Base-by-base conservation (phyloP, 2,113 vertebrate species). In the Psittacus erithacus region DNA sequence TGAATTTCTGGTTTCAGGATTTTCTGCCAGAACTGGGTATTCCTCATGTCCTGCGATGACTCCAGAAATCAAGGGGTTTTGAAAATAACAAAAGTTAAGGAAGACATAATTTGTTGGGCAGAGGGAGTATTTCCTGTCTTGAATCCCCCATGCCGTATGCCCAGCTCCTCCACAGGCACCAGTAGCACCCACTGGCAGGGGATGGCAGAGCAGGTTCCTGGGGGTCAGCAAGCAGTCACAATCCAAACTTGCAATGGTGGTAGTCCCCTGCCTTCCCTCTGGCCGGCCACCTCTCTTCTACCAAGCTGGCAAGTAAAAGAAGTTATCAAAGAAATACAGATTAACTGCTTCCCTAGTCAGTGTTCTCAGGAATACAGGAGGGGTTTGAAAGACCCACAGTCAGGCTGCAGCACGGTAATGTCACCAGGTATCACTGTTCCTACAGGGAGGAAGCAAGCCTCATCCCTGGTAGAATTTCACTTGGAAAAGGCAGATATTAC, bases 131-230 rank as follows among this genome's bases (percentile, higher is more conserved):
- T 81, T 84, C 29, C 55, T 67, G 29, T 9, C 35, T 91, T 3
- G 0, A 17, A 29, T 62, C 7, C 24, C 22, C 39, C 0, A 0
- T 62, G 19, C 33, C 9, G 0, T 52, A 38, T n/a, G 13, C 10
- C 9, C 55, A 55, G 44, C 19, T 71, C 47, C 6, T 74, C 52
- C 3, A 0, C 4, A 7, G 17, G 33, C 6, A 17, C 28, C 25
- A 73, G 59, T 25, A 82, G 44, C 43, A 31, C n/a, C 33, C 8
- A 0, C 17, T 19, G 39, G 39, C 63, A 35, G 47, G 16, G 24
- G 6, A 38, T 71, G 27, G 14, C 46, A 77, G 41, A 62, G 22
- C 46, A 25, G 41, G 13, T 49, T 29, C 10, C 28, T 0, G 2
- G 7, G n/a, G 2, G 2, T 24, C 4, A 1, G 50, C 10, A 13